These are phyloP conservation scores for Drosophila lacteicornis DNA, from an alignment of 1,140 invertebrate genomes.

Conservation along the genomic window DNA sequence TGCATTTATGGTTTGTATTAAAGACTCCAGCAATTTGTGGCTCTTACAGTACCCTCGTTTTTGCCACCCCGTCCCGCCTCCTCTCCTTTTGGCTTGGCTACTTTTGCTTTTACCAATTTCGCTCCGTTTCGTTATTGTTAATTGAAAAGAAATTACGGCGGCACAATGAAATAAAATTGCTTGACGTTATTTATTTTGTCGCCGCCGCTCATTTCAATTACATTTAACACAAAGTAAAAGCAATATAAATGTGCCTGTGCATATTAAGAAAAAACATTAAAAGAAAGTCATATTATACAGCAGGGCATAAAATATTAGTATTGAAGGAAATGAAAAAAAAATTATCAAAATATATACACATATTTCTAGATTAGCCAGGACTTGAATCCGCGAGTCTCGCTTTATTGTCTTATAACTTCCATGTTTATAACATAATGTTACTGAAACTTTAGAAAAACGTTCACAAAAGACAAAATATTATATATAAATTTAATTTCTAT, in stretches of 20 bases:
- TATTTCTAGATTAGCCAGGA: too few species aligned
- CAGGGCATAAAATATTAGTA: background rate
- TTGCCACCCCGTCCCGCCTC: background rate
- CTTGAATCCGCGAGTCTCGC: too few species aligned
- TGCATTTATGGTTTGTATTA: slow-evolving; percentile 69
- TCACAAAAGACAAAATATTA: too few species aligned
- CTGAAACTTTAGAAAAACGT: too few species aligned
- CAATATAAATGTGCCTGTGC: slow-evolving; percentile 46
- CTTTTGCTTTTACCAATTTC: slow-evolving; percentile 78
- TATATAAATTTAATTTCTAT: too few species aligned
- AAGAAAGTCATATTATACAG: slow-evolving; percentile 12
- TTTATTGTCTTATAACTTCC: too few species aligned
- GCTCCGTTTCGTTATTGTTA: slow-evolving; percentile 69
- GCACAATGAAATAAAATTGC: slow-evolving; percentile 60
- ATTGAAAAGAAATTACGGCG: slow-evolving; percentile 77
- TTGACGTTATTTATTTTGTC: slow-evolving; percentile 41
- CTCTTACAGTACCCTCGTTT: slow-evolving; percentile 27
- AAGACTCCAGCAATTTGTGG: slow-evolving; percentile 64
- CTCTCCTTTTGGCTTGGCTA: slow-evolving; percentile 25
- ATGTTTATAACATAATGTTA: too few species aligned
- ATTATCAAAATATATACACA: too few species aligned
- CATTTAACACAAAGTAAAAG: slow-evolving; percentile 67
- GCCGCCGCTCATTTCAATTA: slow-evolving; percentile 58
- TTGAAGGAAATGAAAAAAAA: background rate
- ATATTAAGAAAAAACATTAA: slow-evolving; percentile 12